Percentiles rank a stretch among this genome's conserved stretches.
Conservation (phyloP, 2,797 vertebrate species). For the Psittacula echo region DNA sequence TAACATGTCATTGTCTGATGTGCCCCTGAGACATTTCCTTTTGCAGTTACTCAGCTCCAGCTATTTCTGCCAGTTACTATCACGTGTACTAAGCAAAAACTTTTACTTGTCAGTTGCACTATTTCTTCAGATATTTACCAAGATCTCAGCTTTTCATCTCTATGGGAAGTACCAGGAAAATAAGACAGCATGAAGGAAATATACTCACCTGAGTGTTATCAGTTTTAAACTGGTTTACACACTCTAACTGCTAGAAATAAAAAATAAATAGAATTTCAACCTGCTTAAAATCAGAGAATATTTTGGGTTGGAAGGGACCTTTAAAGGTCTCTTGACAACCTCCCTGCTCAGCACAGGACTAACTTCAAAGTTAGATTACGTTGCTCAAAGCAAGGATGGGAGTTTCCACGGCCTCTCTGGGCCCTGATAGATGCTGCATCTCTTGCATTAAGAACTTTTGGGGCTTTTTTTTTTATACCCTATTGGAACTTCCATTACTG, state of each 20-base stretch:
- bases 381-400: background rate
- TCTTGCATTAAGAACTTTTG: background rate
- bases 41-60: background rate
- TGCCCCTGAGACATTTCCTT: background rate
- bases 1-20: rapidly evolving
- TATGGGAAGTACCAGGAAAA: background rate
- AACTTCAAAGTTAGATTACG: background rate
- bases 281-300: background rate
- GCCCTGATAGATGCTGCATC: background rate
- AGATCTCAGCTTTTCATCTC: background rate
- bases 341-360: background rate
- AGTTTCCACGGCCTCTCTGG: background rate
- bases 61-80: background rate
- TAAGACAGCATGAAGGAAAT: background rate
- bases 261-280: background rate
- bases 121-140: background rate
- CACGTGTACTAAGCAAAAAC: rapidly evolving
- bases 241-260: background rate
- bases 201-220: background rate
- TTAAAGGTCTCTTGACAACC: background rate
- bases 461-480: background rate
- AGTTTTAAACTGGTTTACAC: background rate
- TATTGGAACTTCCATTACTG: background rate
- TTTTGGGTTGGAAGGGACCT: background rate
- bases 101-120: background rate